These are phyloP conservation scores for Drosophila prostipennis DNA, from an alignment of 2,888 invertebrate species.

Conservation along the genomic window DNA sequence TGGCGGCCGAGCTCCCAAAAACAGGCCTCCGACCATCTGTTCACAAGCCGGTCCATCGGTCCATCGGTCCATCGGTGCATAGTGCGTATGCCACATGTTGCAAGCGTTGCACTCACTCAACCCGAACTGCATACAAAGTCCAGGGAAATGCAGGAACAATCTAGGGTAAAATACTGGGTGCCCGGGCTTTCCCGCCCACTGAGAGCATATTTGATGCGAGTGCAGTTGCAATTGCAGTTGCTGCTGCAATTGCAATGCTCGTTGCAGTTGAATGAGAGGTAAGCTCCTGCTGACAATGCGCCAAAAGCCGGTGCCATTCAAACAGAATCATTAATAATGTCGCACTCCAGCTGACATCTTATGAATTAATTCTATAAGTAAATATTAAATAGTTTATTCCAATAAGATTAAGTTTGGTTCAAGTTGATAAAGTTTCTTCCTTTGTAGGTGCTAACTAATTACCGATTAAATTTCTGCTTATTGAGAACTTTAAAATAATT, in stretches of 20 bases:
- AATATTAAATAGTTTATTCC: background rate
- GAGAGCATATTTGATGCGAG: slow-evolving; percentile 66
- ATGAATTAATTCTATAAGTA: slow-evolving; percentile 5
- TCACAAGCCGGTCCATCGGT: slow-evolving; percentile 52
- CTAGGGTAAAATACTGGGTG: background rate
- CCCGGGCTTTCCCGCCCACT: slow-evolving; percentile 24
- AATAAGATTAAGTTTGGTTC: background rate
- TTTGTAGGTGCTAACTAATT: background rate
- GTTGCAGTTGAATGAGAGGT: slow-evolving; percentile 50
- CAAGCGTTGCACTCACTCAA: slow-evolving; percentile 45
- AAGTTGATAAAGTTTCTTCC: accelerated
- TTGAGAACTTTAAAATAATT: too few relatives aligned
- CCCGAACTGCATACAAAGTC: slow-evolving; percentile 46
- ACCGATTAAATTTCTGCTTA: too few relatives aligned
- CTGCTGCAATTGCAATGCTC: slow-evolving; percentile 28
- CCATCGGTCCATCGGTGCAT: slow-evolving; percentile 51
- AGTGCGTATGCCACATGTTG: slow-evolving; percentile 79
- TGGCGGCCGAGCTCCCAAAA: slow-evolving; percentile 30
- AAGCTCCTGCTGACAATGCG: slow-evolving; percentile 53
- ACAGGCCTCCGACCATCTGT: slow-evolving; percentile 54
- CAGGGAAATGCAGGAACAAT: slow-evolving; percentile 30
- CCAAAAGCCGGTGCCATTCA: slow-evolving; percentile 25
- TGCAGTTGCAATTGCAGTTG: slow-evolving; percentile 44
- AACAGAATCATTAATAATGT: slow-evolving; percentile 39
- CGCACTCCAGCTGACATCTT: slow-evolving; percentile 11